A percentile compares a stretch with the other conserved stretches of the same genome.
These are phyloP conservation scores for Trileptium ribeirensis DNA, from an alignment of 2,888 invertebrate species.

Conservation along the genomic window DNA sequence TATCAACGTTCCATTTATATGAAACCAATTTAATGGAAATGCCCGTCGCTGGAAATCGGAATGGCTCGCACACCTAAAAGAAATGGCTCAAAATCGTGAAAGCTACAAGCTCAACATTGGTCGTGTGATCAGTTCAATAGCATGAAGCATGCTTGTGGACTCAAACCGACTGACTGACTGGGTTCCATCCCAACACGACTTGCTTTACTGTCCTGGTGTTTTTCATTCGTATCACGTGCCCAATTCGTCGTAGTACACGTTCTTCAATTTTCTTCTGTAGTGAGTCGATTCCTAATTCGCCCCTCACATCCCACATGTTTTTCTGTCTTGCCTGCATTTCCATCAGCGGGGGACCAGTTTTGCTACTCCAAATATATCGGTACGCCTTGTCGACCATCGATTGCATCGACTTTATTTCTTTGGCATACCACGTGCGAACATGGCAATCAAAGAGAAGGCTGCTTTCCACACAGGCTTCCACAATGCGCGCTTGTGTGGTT, in stretches of 20 bases:
- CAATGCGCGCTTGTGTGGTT: not conserved
- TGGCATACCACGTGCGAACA: not conserved
- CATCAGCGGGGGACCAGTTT: not conserved
- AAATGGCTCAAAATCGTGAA: no score
- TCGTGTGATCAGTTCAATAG: no score
- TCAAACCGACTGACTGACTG: no score
- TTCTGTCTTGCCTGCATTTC: conserved; percentile 1
- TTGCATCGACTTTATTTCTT: not conserved
- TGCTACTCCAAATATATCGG: conserved; percentile 4
- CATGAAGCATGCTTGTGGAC: no score
- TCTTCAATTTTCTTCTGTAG: not conserved
- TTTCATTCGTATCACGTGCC: not conserved
- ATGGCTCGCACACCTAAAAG: no score
- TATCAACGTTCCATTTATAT: no score
- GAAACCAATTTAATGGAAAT: no score
- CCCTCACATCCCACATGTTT: conserved; percentile 9
- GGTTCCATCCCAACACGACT: conserved; percentile 11
- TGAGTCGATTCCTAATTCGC: not conserved
- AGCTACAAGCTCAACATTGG: no score
- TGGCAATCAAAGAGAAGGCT: not conserved
- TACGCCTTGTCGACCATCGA: not conserved
- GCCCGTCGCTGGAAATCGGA: no score
- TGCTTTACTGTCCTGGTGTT: conserved; percentile 7
- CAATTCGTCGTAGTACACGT: not conserved
- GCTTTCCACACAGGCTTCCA: conserved; percentile 8